Base-by-base conservation (phyloP, 2,113 vertebrate genomes). In the Triplophysa dalaica region DNA sequence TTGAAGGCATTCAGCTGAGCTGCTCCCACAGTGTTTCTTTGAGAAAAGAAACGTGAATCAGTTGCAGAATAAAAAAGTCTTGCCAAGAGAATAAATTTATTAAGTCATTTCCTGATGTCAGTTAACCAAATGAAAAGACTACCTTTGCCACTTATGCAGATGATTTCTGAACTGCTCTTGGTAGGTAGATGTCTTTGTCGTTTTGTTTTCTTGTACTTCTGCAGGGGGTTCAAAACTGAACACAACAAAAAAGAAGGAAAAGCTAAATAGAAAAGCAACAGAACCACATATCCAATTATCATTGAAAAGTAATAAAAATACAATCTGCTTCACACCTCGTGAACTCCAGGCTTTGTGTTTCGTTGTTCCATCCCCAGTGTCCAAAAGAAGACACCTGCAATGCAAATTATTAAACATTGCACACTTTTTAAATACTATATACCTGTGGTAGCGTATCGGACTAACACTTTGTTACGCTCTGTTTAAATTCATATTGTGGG, bases 331-430 rank as follows among this genome's bases (percentile, higher is more conserved):
- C 90, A 94, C 94, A 94, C 94, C 91, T 90, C 83, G 64, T 77
- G 83, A 92, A 93, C 89, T 95, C 90, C 75, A 94, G 87, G 8
- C 76, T 89, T 52, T 87, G 87, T 0, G 84, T 86, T 5, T 94
- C 90, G 41, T 94, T 87, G 78, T 91, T 94, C 92, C 95, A 95
- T 83, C 87, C 88, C 91, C 92, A 94, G 48, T 82, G 21, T 0
- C 90, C 91, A 41, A 87, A 17, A 54, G 62, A 82, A 11, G 85
- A 77, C 58, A 84, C 83, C 93, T 95, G 87, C 74, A 82, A 54
- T 33, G 13, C 1, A 78, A 29, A 4, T 29, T 29, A 29, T 29
- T 29, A 29, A 29, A 29, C 4, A 29, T 29, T 29, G 29, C 0
- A 29, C 4, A 29, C 29, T 29, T 4, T 29, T 29, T 29, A 4